phyloP scores from a whole-genome alignment of 2,888 invertebrate species.

The Rhagophthalmus giganteus region DNA sequence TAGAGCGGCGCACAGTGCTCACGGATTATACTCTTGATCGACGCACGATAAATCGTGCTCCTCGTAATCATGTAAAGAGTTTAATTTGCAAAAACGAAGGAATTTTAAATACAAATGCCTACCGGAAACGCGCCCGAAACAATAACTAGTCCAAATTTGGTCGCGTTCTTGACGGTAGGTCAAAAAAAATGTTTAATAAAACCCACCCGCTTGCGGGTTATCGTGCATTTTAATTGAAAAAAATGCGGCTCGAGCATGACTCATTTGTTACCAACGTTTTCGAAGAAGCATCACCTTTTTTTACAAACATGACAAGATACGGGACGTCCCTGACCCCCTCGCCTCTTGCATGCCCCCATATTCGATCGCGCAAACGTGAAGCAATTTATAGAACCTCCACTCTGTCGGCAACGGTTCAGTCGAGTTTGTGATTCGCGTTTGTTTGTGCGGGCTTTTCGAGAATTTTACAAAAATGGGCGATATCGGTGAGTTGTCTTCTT shows the following conservation, averaged over 20 bases:
- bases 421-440: conserved; percentile 11
- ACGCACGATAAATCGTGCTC: too few relatives aligned
- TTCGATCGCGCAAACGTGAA: conserved; percentile 28
- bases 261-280: conserved; percentile 16
- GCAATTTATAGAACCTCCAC: conserved; percentile 30
- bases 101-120: too few relatives aligned
- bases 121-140: too few relatives aligned
- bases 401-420: conserved; percentile 19
- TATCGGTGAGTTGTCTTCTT: conserved; percentile 18
- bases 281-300: conserved; percentile 20
- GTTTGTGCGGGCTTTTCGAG: conserved; percentile 2
- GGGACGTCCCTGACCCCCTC: conserved; percentile 15
- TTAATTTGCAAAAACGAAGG: too few relatives aligned
- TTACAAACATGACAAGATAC: conserved; percentile 19
- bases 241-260: neutral
- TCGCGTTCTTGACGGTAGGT: too few relatives aligned
- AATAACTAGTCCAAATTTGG: neutral
- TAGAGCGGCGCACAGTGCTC: too few relatives aligned
- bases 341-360: conserved; percentile 4
- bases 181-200: too few relatives aligned
- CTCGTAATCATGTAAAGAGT: too few relatives aligned
- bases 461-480: conserved; percentile 21
- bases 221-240: neutral
- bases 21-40: too few relatives aligned
- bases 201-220: too few relatives aligned